Evolutionary conservation across 2,113 vertebrate genomes (phyloP), one percentile per base, ranked within the genome.

Genomic region (Bucco capensis): DNA sequence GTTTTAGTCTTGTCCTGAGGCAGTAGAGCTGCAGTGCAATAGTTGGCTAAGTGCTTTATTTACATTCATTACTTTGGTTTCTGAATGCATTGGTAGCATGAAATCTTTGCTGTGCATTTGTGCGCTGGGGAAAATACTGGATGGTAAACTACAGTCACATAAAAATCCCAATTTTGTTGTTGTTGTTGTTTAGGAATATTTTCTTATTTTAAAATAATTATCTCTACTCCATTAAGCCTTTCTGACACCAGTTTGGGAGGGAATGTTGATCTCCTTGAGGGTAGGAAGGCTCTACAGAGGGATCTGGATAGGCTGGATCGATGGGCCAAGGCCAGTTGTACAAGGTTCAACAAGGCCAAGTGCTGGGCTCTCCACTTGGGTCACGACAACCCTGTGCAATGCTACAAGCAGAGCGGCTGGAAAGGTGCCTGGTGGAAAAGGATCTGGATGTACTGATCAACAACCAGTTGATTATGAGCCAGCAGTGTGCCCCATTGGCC

Each of bases 321-420:
- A 6, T 51, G 35, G 7, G 7, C 28, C 1, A 1, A 46, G 22
- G 46, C n/a, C 35, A 46, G 0, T 8, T 28, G 13, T 30, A 9
- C 17, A n/a, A 17, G 14, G 12, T 76, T 40, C n/a, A 47, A 2
- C 35, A 71, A 40, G 35, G 13, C 25, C 2, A 5, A 23, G 57
- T 66, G 7, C 40, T 0, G 4, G 7, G 35, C 84, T 19, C 27
- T 76, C 24, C 27, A 5, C 51, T 35, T 91, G 16, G 6, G 14
- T 40, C 25, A 13, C 69, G 73, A 6, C 18, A 51, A 5, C 8
- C 16, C 10, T 14, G 14, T 0, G 2, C 19, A 71, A 4, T 2
- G 4, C 51, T 88, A 6, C 58, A 77, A 1, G 35, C 51, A 23
- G 47, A 57, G 24, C 8, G 37, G 37, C 30, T 64, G 58, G 30